Conservation (phyloP, 2,113 vertebrate genomes). For the Ophiodon elongatus region DNA sequence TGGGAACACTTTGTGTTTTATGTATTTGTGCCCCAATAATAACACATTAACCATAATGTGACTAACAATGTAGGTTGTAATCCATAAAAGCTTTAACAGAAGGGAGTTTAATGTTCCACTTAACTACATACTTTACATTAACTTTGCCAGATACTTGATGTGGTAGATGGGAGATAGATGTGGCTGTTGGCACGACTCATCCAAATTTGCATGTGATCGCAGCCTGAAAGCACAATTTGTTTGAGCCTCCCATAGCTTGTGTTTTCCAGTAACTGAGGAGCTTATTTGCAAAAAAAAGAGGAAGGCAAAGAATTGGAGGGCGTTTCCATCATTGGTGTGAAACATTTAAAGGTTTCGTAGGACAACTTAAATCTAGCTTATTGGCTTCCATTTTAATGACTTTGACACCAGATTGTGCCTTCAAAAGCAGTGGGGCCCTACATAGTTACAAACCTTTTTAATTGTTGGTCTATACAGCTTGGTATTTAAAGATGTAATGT, state of each 20-base stretch:
- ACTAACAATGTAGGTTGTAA: background rate
- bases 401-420: background rate
- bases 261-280: background rate
- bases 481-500: background rate
- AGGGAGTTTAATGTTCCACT: background rate
- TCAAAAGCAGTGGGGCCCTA: too few relatives aligned
- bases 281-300: background rate
- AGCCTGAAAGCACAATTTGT: background rate
- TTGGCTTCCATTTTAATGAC: background rate
- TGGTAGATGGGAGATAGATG: too few relatives aligned
- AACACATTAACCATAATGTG: background rate
- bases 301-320: too few relatives aligned
- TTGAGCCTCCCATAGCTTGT: background rate
- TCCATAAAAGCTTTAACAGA: background rate
- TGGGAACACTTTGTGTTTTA: background rate
- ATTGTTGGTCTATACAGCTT: background rate
- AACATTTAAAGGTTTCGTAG: background rate
- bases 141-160: background rate
- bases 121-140: background rate
- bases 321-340: background rate
- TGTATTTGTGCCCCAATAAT: background rate
- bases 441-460: background rate
- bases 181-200: background rate
- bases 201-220: background rate
- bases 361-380: background rate